Base-by-base conservation (phyloP, 2,888 invertebrate species). In the Microctonus hyperodae region DNA sequence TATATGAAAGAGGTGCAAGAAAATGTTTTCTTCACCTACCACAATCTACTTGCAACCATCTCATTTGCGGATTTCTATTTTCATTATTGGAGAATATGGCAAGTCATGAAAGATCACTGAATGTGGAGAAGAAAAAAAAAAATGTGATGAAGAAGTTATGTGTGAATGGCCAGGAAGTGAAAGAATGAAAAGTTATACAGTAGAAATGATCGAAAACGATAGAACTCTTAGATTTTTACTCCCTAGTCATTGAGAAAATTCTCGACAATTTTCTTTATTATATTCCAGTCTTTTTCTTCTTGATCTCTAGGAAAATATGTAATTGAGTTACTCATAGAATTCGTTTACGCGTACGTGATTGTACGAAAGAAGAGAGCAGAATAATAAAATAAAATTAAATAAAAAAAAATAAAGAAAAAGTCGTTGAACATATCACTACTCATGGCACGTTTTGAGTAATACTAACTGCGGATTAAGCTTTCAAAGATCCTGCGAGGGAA, bases 401-500 rank as follows among this genome's bases (percentile, higher is more conserved):
- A 56, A 48, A 64, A 22, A 33, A 51, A 13, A 23, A 11, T 16
- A 31, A 16, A 20, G 10, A 60, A 5, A 9, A 60, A 44, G 20
- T 60, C 44, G 9, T 44, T 25, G 48, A 51, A 6, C 25, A 59
- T 6, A 59, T 50, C 44, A 48, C 44, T n/a, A 66, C 5, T 25
- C 66, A 25, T 10, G 16, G 60, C 66, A 66, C 66, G 66, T 66
- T 9, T 16, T 33, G 25, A 48, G 35, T 66, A 66, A 66, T 56
- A 44, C 65, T 66, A 66, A 66, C 65, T 61, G 33, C 48, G 56
- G 56, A 66, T 61, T 66, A 66, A 66, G 61, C 33, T 61, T 35
- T 53, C 56, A 56, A 60, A 56, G 61, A 66, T 66, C 55, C 61
- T 56, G 25, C 13, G 25, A 22, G 61, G 35, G 48, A 60, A 66